Evolutionary conservation across 1,140 invertebrate genomes (phyloP), one percentile per base, ranked within the genome.

Genomic region (Coptotermes formosanus): DNA sequence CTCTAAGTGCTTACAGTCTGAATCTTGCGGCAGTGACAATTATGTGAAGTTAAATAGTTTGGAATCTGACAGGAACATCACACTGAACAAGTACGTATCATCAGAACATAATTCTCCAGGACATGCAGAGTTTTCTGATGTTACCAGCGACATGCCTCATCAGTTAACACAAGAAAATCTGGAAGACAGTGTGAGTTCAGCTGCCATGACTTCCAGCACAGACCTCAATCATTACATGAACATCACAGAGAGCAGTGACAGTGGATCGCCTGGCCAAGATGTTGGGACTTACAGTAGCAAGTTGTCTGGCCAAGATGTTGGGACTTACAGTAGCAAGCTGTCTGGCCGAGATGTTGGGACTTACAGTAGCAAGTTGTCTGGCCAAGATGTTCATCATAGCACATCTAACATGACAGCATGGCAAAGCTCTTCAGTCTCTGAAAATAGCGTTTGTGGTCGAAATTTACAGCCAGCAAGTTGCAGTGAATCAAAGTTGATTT

Each of bases 161-260:
- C 14, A 11, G 38, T 30, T 55, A n/a, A 38, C 44, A 83, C 81
- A 64, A 25, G 81, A 48, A 19, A 43, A 52, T 38, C 44, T 86
- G 21, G 48, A n/a, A 55, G 25, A 30, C 64, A 44, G 38, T 44
- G 83, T 45, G 32, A 87, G 87, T 88, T 89, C 89, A 2, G 89
- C 90, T 48, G 87, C 87, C n/a, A 59, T 88, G 43, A 89, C 89
- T 11, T 38, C 87, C 21, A 88, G 88, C 23, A 89, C 87, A 11
- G 89, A 91, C 87, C 81, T 89, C 44, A 89, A 90, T 87, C 88
- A 89, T 25, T 90, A 89, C 83, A 75, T 88, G 4, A 89, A 90
- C 82, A 88, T 38, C 87, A 82, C 43, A 83, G 82, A 52, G 83
- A 52, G n/a, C 11, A 38, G 82, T 83, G 30, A 55, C 84, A 48